These are phyloP conservation scores for Antechinus stuartii DNA, from an alignment of 2,113 vertebrate species.

Conservation along the genomic window DNA sequence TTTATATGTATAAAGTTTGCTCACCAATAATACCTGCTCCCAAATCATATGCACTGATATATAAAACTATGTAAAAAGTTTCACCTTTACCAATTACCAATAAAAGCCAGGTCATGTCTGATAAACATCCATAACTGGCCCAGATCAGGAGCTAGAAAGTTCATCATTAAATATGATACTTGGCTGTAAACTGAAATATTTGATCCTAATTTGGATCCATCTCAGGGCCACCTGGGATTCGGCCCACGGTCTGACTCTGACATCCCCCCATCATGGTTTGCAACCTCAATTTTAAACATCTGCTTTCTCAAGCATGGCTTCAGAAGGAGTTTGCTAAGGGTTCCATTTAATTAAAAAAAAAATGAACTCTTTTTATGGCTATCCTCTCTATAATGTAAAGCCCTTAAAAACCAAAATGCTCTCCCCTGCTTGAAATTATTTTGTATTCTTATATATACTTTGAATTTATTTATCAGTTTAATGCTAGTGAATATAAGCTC, in stretches of 20 bases:
- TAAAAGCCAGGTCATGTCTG: background rate
- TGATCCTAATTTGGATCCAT: background rate
- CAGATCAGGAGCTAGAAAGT: background rate
- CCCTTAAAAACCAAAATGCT: background rate
- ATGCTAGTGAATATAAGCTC: background rate
- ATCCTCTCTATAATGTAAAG: background rate
- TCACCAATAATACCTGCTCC: background rate
- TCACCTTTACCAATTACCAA: background rate
- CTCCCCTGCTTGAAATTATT: background rate
- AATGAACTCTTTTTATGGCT: background rate
- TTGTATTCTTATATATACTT: background rate
- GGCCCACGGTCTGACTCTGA: background rate
- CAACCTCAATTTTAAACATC: background rate
- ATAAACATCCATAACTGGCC: background rate
- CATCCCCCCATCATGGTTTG: background rate
- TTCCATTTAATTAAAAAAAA: background rate
- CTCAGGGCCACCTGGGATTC: background rate
- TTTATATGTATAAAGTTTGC: background rate
- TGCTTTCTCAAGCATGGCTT: background rate
- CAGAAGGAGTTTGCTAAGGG: background rate
- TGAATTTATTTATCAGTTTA: background rate
- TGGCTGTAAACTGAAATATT: background rate
- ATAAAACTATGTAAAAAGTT: background rate
- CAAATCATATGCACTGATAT: background rate
- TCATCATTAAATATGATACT: background rate